Conservation (phyloP, 2,113 vertebrate genomes). For the Ceyx cyanopectus region DNA sequence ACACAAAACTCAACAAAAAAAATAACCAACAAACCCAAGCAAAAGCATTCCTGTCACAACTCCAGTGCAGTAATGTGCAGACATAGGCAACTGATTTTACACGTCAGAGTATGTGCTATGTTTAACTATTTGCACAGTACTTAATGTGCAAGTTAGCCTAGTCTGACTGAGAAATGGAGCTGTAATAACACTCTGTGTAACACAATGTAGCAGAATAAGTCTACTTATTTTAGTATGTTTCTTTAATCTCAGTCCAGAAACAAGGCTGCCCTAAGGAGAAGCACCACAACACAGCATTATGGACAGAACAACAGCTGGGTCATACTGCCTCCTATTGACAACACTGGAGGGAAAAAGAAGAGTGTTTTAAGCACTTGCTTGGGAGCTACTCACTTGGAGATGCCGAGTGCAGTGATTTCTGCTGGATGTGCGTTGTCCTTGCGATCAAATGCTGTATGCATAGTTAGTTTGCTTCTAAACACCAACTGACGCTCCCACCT, state of each 20-base stretch:
- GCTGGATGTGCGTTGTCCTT: constrained; percentile 97
- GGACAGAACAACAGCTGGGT: neutral
- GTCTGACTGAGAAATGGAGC: neutral
- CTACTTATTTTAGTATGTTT: neutral
- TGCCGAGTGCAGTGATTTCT: constrained; percentile 90
- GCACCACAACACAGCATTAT: neutral
- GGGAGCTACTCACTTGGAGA: constrained; percentile 89
- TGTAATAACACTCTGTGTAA: neutral
- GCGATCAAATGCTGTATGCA: constrained; percentile 97
- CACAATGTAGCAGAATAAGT: neutral
- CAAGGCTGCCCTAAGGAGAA: neutral
- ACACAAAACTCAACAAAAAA: too few relatives aligned
- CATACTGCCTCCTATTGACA: accelerated
- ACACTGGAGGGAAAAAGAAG: neutral
- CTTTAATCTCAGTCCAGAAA: neutral
- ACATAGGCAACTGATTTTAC: accelerated
- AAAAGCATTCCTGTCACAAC: neutral
- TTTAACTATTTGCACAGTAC: neutral
- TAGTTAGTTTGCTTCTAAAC: constrained; percentile 96
- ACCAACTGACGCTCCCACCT: constrained; percentile 98
- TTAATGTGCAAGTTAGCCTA: neutral
- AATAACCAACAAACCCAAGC: neutral
- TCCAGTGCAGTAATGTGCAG: accelerated
- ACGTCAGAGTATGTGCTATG: accelerated
- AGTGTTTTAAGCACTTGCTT: accelerated